phyloP scores from a whole-genome alignment of 2,888 invertebrate genomes.

The Bellardia pandia region DNA sequence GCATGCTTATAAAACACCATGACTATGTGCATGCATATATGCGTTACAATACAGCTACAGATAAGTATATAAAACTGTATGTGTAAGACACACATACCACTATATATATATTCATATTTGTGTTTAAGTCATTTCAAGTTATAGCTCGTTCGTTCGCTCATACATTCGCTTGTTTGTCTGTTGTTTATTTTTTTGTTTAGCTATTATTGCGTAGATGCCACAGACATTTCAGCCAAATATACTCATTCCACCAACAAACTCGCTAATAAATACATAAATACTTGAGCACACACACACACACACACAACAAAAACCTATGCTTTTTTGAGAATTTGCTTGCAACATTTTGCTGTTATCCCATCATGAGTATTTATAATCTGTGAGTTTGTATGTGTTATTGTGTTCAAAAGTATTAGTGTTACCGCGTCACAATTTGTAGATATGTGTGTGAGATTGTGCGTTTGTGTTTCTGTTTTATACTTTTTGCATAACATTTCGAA shows the following conservation, averaged over 20 bases:
- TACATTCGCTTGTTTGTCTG: slow-evolving; percentile 22
- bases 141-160: slow-evolving; percentile 31
- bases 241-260: background rate
- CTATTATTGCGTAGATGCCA: slow-evolving; percentile 61
- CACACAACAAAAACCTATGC: no score
- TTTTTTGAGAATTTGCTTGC: background rate
- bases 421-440: background rate
- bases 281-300: background rate
- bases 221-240: slow-evolving; percentile 24
- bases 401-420: slow-evolving; percentile 13
- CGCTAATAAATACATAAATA: background rate
- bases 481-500: slow-evolving; percentile 29
- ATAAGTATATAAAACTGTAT: background rate
- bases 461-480: slow-evolving; percentile 13
- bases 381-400: slow-evolving; percentile 37
- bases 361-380: slow-evolving; percentile 17
- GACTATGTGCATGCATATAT: background rate
- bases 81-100: background rate
- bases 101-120: slow-evolving; percentile 45
- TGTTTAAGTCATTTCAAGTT: slow-evolving; percentile 64
- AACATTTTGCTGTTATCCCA: slow-evolving; percentile 59
- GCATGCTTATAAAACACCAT: background rate
- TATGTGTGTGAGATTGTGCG: background rate
- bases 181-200: slow-evolving; percentile 67
- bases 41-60: background rate